Percentiles rank a stretch among this genome's conserved stretches.
Evolutionary conservation across 2,888 invertebrate genomes (phyloP).

Genomic region (Dendrolimus houi): DNA sequence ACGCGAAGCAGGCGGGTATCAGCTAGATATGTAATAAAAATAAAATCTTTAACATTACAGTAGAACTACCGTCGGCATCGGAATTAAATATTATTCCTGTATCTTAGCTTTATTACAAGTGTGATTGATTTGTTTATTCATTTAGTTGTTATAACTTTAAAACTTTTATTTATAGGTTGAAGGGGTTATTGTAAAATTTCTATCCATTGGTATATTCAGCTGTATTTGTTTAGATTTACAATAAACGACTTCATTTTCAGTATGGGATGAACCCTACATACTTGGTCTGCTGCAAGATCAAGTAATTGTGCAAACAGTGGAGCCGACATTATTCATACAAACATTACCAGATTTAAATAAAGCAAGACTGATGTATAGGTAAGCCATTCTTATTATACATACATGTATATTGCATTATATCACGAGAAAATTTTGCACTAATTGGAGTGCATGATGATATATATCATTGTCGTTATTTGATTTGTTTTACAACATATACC

Average conservation of each 20-base stretch:
- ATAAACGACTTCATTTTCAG: slow-evolving; percentile 56
- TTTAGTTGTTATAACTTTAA: too few species aligned
- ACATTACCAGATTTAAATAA: slow-evolving; percentile 84
- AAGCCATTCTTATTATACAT: slow-evolving; percentile 5
- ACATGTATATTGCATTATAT: too few species aligned
- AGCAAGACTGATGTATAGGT: slow-evolving; percentile 82
- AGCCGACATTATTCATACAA: slow-evolving; percentile 88
- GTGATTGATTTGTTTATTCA: neutral
- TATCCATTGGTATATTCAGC: too few species aligned
- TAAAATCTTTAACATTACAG: neutral
- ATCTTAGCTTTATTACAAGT: neutral
- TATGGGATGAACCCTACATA: slow-evolving; percentile 95
- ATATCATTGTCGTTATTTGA: too few species aligned
- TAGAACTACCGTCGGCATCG: neutral
- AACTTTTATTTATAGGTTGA: too few species aligned
- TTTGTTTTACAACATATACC: too few species aligned
- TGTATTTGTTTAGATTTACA: too few species aligned
- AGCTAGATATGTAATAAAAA: too few species aligned
- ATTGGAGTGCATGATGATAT: neutral
- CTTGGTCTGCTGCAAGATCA: slow-evolving; percentile 89
- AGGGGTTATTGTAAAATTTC: too few species aligned
- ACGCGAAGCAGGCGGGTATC: too few species aligned
- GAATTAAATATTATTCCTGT: neutral
- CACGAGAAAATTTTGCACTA: neutral
- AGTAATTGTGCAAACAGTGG: slow-evolving; percentile 91